phyloP scores from a whole-genome alignment of 1,140 invertebrate genomes.

The Caerostris darwini region DNA sequence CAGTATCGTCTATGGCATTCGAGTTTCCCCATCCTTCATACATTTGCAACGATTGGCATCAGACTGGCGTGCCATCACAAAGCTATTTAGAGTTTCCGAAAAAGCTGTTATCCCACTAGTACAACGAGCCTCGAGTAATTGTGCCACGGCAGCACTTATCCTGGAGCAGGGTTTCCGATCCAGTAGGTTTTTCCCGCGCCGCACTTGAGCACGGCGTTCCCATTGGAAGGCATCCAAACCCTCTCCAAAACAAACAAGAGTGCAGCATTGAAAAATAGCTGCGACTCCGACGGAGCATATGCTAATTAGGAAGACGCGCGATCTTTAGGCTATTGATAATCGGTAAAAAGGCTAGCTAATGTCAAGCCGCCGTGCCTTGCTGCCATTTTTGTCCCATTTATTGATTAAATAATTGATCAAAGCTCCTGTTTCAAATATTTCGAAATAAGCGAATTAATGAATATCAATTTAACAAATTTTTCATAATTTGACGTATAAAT shows the following conservation, averaged over 20 bases:
- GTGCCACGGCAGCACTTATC: neutral
- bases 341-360: neutral
- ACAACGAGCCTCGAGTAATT: too few relatives aligned
- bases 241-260: conserved; percentile 12
- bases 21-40: too few relatives aligned
- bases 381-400: neutral
- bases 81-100: too few relatives aligned
- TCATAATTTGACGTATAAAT: too few relatives aligned
- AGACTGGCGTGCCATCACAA: too few relatives aligned
- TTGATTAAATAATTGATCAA: too few relatives aligned
- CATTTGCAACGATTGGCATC: too few relatives aligned
- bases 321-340: conserved; percentile 44
- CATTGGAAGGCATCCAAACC: neutral
- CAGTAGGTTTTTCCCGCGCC: neutral
- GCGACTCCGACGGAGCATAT: neutral
- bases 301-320: conserved; percentile 20
- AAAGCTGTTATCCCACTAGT: too few relatives aligned
- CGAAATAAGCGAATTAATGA: too few relatives aligned
- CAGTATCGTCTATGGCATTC: too few relatives aligned
- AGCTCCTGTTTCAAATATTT: too few relatives aligned
- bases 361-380: neutral
- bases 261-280: conserved; percentile 18
- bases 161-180: neutral
- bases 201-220: conserved; percentile 10
- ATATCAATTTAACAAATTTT: too few relatives aligned